Evolutionary conservation across 1,140 invertebrate species (phyloP), one percentile per base, ranked within the genome.

Genomic region (Piezodorus guildinii): DNA sequence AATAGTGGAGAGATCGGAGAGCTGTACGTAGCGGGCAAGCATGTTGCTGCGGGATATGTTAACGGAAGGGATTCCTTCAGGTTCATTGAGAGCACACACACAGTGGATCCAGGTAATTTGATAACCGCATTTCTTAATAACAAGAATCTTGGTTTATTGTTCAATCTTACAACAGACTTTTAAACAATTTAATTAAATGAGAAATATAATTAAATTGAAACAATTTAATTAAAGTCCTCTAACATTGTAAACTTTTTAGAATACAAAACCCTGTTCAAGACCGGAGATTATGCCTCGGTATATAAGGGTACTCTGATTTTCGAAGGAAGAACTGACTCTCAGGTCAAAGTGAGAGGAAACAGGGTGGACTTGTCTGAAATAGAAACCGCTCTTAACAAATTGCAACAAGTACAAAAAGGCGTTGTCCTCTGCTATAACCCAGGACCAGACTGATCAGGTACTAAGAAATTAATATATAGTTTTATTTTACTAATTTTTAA

Each of bases 301-400:
- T 76, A 83, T n/a, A 86, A 88, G 61, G 85, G 81, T 1, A 75
- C 78, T 17, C 27, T 77, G 12, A 70, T 88, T 49, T 94, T 86
- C 70, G 87, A 91, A 70, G 91, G 91, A 0, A 79, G 91, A 45
- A 85, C 84, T 0, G 91, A 94, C 74, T 87, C 87, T 0, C 91
- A 94, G 74, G 80, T 94, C 0, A 94, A 94, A 76, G 85, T 94
- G 14, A 75, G 90, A 62, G 91, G 91, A 15, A 87, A 93, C 70
- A 75, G 90, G 21, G 86, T 94, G 0, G 90, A 94, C 69, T 74
- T 93, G n/a, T 77, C 81, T 0, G 90, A 93, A 77, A 83, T 93
- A 9, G 88, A 93, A 69, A 81, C 82, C 56, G 83, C 84, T 10
- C 80, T 88, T 0, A 70, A 72, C 16, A 73, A 75, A 10, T 70